phyloP scores from a whole-genome alignment of 2,888 invertebrate genomes.

The Hoplodrina blanda region DNA sequence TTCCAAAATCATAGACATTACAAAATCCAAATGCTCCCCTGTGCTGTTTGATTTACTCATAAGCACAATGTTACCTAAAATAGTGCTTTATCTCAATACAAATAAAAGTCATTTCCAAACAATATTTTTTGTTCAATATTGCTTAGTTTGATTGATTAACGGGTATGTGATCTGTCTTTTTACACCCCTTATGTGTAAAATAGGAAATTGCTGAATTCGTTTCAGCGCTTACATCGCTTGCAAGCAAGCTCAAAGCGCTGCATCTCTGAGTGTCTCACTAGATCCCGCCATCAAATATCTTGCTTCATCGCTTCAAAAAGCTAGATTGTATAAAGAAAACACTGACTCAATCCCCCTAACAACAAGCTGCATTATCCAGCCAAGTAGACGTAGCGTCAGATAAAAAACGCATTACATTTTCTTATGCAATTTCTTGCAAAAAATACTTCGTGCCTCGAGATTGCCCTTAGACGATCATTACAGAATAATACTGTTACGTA shows the following conservation, averaged over 20 bases:
- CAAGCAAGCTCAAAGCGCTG: neutral
- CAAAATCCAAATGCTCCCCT: no score
- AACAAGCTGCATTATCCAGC: constrained; percentile 23
- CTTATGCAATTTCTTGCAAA: constrained; percentile 49
- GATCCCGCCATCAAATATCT: neutral
- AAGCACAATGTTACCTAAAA: no score
- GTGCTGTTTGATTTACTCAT: no score
- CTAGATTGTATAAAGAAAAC: constrained; percentile 19
- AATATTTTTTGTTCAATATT: no score
- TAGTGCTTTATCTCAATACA: no score
- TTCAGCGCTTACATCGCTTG: neutral
- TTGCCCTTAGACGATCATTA: constrained; percentile 55
- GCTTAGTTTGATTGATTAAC: no score
- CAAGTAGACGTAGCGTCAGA: constrained; percentile 29
- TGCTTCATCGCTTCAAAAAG: constrained; percentile 8
- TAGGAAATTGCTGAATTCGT: no score
- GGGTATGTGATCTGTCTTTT: no score
- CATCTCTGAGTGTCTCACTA: neutral
- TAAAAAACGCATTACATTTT: constrained; percentile 54
- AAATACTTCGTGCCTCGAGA: constrained; percentile 41
- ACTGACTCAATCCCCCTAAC: constrained; percentile 7
- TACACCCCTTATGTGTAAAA: no score
- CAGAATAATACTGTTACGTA: constrained; percentile 49
- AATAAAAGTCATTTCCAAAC: no score
- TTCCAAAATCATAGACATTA: no score